Percentiles rank a stretch among this genome's conserved stretches.
Conservation (phyloP, 2,113 vertebrate genomes). For the Callipepla californica region DNA sequence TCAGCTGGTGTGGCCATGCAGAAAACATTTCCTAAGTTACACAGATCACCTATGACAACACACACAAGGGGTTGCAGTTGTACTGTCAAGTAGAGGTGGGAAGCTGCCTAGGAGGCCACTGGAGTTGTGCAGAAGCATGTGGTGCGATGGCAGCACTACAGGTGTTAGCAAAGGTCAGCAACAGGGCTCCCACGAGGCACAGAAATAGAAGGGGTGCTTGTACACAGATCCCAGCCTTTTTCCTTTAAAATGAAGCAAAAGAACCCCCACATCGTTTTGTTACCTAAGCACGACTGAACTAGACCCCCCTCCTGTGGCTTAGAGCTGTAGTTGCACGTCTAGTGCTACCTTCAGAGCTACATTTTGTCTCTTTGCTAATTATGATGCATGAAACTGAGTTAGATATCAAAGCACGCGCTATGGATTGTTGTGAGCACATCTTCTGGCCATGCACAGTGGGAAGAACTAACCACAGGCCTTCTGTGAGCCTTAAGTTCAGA, state of each 20-base stretch:
- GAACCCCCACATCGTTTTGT: not conserved
- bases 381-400: not conserved
- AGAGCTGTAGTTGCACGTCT: conserved; percentile 9
- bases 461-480: not conserved
- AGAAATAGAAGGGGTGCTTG: not conserved
- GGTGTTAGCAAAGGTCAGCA: not conserved
- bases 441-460: not conserved
- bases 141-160: not conserved
- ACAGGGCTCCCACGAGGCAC: not conserved
- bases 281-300: not conserved
- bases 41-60: not conserved
- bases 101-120: not conserved
- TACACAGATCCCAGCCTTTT: not conserved
- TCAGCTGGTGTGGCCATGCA: not conserved
- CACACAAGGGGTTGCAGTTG: not conserved
- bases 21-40: conserved; percentile 26
- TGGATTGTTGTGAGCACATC: not conserved
- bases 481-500: not conserved
- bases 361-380: not conserved
- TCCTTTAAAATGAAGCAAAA: no score
- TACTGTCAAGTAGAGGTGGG: not conserved
- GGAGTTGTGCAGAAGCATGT: not conserved
- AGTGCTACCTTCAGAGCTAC: not conserved
- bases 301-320: conserved; percentile 63
- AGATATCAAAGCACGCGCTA: not conserved